These are phyloP conservation scores for Zaprionus lachaisei DNA, from an alignment of 1,140 invertebrate species.

Conservation along the genomic window DNA sequence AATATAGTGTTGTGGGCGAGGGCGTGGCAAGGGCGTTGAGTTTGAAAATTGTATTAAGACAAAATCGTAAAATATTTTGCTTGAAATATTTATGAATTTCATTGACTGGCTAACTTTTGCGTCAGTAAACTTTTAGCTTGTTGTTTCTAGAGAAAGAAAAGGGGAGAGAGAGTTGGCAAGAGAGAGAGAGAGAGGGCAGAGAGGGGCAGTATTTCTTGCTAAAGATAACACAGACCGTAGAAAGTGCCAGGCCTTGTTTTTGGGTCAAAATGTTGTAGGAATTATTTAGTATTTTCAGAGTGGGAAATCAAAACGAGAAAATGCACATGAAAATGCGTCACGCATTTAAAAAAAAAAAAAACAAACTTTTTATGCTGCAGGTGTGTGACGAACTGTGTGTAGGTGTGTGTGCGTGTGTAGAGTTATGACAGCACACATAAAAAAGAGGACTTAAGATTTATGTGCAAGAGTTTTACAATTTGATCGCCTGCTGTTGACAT, in stretches of 20 bases:
- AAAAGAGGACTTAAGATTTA: slow-evolving; percentile 69
- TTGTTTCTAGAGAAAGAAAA: slow-evolving; percentile 20
- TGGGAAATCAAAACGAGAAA: slow-evolving; percentile 35
- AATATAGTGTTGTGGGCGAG: no score
- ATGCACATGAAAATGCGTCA: slow-evolving; percentile 72
- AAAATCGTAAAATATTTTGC: slow-evolving; percentile 46
- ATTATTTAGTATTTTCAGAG: slow-evolving; percentile 54
- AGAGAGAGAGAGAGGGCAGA: background rate
- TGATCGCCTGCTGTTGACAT: slow-evolving; percentile 75
- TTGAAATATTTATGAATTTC: slow-evolving; percentile 56
- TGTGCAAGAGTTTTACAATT: slow-evolving; percentile 77
- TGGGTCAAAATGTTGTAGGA: slow-evolving; percentile 55
- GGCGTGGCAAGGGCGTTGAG: background rate
- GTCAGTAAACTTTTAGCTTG: slow-evolving; percentile 38
- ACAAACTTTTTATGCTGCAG: slow-evolving; percentile 48
- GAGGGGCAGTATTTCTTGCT: background rate
- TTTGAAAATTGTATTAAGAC: slow-evolving; percentile 62
- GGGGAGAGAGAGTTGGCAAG: no score
- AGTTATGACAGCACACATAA: slow-evolving; percentile 63
- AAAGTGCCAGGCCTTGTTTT: slow-evolving; percentile 41
- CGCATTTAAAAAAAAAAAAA: slow-evolving; percentile 63
- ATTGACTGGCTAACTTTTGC: slow-evolving; percentile 35
- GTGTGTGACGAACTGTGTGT: slow-evolving; percentile 43
- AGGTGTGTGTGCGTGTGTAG: slow-evolving; percentile 18
- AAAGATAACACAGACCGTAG: slow-evolving; percentile 14